phyloP scores from a whole-genome alignment of 2,113 vertebrate genomes.

The Leucoraja erinaceus region DNA sequence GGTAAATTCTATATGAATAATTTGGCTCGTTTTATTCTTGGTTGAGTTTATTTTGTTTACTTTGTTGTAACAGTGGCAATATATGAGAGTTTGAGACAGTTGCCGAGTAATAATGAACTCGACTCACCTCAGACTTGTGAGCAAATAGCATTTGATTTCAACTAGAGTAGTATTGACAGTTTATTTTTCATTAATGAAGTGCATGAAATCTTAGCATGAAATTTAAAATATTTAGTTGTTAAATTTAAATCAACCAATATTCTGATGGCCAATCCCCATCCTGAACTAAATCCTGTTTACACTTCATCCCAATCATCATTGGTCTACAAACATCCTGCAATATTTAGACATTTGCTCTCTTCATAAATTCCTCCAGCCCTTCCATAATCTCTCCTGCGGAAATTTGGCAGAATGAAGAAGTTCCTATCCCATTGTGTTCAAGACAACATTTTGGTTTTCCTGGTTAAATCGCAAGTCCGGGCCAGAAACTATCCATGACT shows the following conservation, averaged over 20 bases:
- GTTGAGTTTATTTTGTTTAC: background rate
- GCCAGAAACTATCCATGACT: too few species aligned
- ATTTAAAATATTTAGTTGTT: background rate
- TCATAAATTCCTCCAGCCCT: background rate
- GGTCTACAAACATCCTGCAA: background rate
- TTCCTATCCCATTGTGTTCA: too few species aligned
- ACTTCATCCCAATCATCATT: background rate
- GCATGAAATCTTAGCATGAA: background rate
- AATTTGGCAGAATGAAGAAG: background rate
- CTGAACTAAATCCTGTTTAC: background rate
- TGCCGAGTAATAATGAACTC: background rate
- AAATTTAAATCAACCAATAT: background rate
- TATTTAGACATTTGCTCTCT: background rate
- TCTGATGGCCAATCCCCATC: background rate
- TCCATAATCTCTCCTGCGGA: background rate
- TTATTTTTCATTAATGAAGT: constrained; percentile 11
- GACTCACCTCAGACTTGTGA: background rate
- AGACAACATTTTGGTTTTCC: too few species aligned
- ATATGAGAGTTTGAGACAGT: background rate
- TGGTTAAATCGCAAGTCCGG: too few species aligned
- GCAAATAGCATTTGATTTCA: background rate
- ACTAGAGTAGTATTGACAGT: background rate
- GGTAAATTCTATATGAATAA: constrained; percentile 46
- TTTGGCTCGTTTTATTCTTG: background rate
- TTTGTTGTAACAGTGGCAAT: background rate